Conservation (phyloP, 2,113 vertebrate genomes). For the Callocephalon fimbriatum region DNA sequence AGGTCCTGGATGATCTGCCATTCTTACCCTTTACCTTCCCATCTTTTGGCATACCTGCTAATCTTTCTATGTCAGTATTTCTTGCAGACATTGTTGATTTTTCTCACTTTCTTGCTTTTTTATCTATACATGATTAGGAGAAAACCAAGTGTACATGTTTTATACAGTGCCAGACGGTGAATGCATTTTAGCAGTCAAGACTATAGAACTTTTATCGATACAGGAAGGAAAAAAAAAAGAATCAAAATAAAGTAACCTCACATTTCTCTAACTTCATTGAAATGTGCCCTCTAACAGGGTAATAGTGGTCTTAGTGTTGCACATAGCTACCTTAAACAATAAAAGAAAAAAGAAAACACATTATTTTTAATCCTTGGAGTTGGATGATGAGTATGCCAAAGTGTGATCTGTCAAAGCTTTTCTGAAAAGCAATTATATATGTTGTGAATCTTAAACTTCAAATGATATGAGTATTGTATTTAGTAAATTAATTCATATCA, state of each 20-base stretch:
- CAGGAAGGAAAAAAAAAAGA: neutral
- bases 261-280: neutral
- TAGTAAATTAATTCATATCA: conserved; percentile 33
- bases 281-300: neutral
- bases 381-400: neutral
- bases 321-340: neutral
- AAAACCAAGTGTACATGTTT: neutral
- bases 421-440: conserved; percentile 1
- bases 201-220: neutral
- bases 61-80: neutral
- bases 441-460: conserved; percentile 23
- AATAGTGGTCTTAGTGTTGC: neutral
- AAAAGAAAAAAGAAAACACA: neutral
- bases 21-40: neutral
- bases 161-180: neutral
- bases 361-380: neutral
- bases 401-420: neutral
- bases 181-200: neutral
- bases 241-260: neutral
- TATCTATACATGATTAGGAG: neutral
- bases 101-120: neutral
- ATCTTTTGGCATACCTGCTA: neutral
- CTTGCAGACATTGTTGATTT: neutral
- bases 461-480: neutral
- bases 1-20: neutral